Percentiles rank a stretch among this genome's conserved stretches.
These are phyloP conservation scores for Homarus gammarus DNA, from an alignment of 2,888 invertebrate genomes.

Conservation along the genomic window DNA sequence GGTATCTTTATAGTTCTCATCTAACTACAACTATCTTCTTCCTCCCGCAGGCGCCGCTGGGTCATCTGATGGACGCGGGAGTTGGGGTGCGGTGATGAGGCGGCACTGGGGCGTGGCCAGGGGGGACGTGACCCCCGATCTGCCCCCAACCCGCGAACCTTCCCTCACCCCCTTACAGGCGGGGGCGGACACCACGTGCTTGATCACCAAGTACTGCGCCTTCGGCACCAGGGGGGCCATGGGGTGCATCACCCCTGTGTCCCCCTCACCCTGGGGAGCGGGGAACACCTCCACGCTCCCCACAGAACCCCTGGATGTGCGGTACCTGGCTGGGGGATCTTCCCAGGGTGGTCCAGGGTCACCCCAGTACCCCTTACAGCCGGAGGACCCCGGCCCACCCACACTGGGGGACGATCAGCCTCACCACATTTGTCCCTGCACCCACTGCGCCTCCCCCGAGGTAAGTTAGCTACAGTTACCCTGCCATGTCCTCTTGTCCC, in stretches of 20 bases:
- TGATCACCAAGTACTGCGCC: not conserved
- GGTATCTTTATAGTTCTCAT: no score
- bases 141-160: slow-evolving; percentile 7
- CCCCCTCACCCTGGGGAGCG: slow-evolving; percentile 24
- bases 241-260: slow-evolving; percentile 15
- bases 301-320: slow-evolving; percentile 45
- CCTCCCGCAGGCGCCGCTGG: slow-evolving; percentile 4
- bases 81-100: slow-evolving; percentile 45
- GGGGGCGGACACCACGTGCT: slow-evolving; percentile 52
- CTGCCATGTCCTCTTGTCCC: no score
- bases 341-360: not conserved
- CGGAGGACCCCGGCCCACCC: slow-evolving; percentile 34
- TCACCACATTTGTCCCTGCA: slow-evolving; percentile 13
- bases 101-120: slow-evolving; percentile 33
- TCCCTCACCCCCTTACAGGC: slow-evolving; percentile 60
- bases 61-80: slow-evolving; percentile 32
- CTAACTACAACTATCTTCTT: not conserved
- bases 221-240: not conserved
- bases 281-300: not conserved
- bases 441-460: slow-evolving; percentile 29
- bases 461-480: no score
- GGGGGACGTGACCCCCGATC: slow-evolving; percentile 14
- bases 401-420: slow-evolving; percentile 33
- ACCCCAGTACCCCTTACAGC: not conserved
- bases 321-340: slow-evolving; percentile 24